Conservation (phyloP, 1,140 invertebrate species). For the Leptopilina clavipes region DNA sequence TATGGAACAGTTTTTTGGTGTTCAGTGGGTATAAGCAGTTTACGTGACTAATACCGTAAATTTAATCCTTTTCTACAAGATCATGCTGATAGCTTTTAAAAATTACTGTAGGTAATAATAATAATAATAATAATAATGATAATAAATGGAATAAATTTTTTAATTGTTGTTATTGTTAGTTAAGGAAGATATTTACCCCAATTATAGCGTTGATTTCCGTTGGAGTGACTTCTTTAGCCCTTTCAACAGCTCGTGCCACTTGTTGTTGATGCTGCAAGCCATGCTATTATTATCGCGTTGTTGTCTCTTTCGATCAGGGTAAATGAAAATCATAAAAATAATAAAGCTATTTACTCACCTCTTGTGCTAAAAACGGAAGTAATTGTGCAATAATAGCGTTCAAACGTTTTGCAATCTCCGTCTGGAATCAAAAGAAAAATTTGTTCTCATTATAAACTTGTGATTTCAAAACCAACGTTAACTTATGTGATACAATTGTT, state of each 20-base stretch:
- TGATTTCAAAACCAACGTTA: no score
- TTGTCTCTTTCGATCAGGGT: conserved; percentile 67
- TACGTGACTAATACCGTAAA: no score
- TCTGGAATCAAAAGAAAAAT: no score
- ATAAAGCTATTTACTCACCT: conserved; percentile 75
- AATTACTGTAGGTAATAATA: no score
- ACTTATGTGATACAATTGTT: no score
- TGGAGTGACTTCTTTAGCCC: conserved; percentile 97
- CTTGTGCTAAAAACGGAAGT: conserved; percentile 92
- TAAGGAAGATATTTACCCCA: conserved; percentile 80
- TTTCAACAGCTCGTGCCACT: conserved; percentile 93
- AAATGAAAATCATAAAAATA: conserved; percentile 63
- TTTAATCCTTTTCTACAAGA: no score
- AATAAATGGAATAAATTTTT: no score
- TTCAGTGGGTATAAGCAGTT: no score
- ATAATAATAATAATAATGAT: no score
- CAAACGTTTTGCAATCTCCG: conserved; percentile 94
- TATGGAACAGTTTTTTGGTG: no score
- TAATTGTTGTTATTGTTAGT: neutral
- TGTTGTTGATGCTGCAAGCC: conserved; percentile 89
- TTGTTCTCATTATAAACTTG: no score
- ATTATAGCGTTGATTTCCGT: conserved; percentile 93
- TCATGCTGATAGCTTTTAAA: no score
- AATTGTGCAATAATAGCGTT: conserved; percentile 94
- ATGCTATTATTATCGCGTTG: conserved; percentile 74